phyloP scores from a whole-genome alignment of 2,797 vertebrate species.

The Onychomys leucogaster region DNA sequence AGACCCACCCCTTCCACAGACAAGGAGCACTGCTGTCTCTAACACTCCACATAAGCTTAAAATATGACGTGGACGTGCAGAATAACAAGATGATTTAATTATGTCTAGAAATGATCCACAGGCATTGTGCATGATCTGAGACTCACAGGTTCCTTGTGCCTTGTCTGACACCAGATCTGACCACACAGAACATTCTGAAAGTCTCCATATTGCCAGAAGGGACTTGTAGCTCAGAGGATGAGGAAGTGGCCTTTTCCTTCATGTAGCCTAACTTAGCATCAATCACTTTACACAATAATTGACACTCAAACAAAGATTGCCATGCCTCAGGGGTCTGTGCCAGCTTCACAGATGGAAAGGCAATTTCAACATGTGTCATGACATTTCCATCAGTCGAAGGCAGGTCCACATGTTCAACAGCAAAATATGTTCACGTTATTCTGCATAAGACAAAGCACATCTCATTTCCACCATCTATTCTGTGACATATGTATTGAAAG shows the following conservation, averaged over 20 bases:
- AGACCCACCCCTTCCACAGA: accelerated
- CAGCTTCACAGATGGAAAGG: not conserved
- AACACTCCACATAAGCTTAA: not conserved
- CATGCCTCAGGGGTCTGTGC: not conserved
- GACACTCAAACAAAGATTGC: not conserved
- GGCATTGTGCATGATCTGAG: not conserved
- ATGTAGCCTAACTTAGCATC: not conserved
- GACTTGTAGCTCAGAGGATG: not conserved
- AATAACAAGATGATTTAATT: not conserved
- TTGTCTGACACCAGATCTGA: not conserved
- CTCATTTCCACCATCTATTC: not conserved
- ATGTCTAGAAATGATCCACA: not conserved
- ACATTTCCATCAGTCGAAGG: not conserved
- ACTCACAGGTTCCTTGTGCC: not conserved
- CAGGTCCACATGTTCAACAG: accelerated
- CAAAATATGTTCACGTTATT: not conserved
- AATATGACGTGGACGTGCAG: not conserved
- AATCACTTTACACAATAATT: not conserved
- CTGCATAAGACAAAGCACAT: not conserved
- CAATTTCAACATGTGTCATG: not conserved
- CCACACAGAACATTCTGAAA: not conserved
- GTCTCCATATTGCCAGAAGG: not conserved
- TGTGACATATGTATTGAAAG: not conserved
- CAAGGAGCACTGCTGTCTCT: not conserved
- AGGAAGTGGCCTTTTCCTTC: not conserved